Percentiles rank a stretch among this genome's conserved stretches.
Evolutionary conservation across 1,140 invertebrate species (phyloP).

Genomic region (Sycobia sp.): DNA sequence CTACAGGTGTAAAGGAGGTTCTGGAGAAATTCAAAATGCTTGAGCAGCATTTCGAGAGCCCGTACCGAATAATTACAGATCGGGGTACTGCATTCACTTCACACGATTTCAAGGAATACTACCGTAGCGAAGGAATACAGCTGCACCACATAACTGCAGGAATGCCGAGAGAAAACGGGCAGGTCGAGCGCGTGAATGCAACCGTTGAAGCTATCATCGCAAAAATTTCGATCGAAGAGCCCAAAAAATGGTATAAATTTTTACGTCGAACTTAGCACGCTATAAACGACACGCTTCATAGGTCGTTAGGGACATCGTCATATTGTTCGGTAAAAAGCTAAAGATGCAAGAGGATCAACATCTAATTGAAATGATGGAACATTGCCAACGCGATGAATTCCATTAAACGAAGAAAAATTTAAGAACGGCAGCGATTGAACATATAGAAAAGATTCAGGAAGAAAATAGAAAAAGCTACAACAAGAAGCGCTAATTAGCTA

Average conservation of each 20-base stretch:
- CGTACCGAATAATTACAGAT: slow-evolving; percentile 22
- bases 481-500: too few species aligned
- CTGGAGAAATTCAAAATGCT: not conserved
- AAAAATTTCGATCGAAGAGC: not conserved
- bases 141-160: slow-evolving; percentile 45
- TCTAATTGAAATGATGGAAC: too few species aligned
- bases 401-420: too few species aligned
- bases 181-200: slow-evolving; percentile 47
- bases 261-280: not conserved
- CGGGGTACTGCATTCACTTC: slow-evolving; percentile 32
- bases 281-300: not conserved
- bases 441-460: too few species aligned
- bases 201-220: not conserved
- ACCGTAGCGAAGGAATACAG: slow-evolving; percentile 40
- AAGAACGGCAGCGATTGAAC: too few species aligned
- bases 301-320: too few species aligned
- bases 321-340: too few species aligned
- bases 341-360: too few species aligned
- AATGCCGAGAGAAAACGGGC: slow-evolving; percentile 44
- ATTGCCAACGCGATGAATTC: too few species aligned
- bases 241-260: not conserved
- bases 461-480: too few species aligned
- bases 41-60: not conserved
- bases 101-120: slow-evolving; percentile 35
- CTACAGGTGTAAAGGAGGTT: not conserved